Evolutionary conservation across 2,113 vertebrate genomes (phyloP), one percentile per base, ranked within the genome.

Genomic region (Bostrychus sinensis): DNA sequence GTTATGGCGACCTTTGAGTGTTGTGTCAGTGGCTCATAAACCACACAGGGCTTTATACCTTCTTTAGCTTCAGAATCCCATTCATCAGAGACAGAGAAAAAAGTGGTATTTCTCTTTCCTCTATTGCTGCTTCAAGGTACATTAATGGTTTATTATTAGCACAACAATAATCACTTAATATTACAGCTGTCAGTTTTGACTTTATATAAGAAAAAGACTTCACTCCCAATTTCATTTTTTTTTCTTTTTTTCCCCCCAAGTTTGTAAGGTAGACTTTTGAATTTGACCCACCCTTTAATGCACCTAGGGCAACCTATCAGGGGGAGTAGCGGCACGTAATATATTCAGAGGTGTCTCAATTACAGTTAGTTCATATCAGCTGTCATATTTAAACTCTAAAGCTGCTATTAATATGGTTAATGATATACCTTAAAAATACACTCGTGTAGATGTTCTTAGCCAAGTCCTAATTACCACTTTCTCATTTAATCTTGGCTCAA

Each of bases 311-410:
- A n/a, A n/a, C n/a, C n/a, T n/a, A n/a, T n/a, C n/a, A n/a, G n/a
- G n/a, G n/a, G n/a, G n/a, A n/a, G n/a, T n/a, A n/a, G n/a, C 30
- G 30, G 30, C 8, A 38, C 37, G 37, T 14, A 10, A 13, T 14
- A 43, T 0, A 51, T 42, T 64, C 51, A 55, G 22, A 16, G 37
- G 55, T 25, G 11, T 39, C 11, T 19, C 12, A 13, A 7, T 37
- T 16, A 20, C 20, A 16, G 42, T 20, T 2, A 20, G 4, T 11
- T 16, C 2, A 50, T 23, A 50, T 56, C 67, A 57, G 75, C 75
- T 72, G 56, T 22, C 17, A 19, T 38, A 3, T 73, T 74, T 56
- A 69, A 23, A 77, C 56, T 65, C 43, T 70, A 71, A 80, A 56
- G 13, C 16, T 20, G 42, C 69, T 13, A 68, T 25, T 55, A 62